Conservation (phyloP, 2,888 invertebrate genomes). For the Oithona nana region DNA sequence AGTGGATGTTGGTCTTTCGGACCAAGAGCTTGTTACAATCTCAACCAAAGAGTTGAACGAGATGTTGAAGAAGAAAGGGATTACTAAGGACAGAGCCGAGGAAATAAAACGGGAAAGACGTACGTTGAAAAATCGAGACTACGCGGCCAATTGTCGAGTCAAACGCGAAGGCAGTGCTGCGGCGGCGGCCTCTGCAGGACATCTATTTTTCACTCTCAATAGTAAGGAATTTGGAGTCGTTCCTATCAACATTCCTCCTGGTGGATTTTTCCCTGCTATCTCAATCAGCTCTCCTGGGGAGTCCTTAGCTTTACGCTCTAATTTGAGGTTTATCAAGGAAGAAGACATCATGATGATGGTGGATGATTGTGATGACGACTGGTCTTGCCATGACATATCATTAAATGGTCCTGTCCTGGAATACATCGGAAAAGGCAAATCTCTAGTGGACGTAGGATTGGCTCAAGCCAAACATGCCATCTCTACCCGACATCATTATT, state of each 20-base stretch:
- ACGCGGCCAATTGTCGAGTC: too few species aligned
- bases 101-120: not conserved
- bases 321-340: constrained; percentile 28
- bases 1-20: not conserved
- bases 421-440: constrained; percentile 34
- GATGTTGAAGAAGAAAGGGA: not conserved
- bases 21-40: not conserved
- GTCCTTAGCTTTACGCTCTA: constrained; percentile 26
- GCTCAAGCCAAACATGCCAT: constrained; percentile 34
- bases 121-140: not conserved
- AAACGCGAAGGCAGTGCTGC: too few species aligned
- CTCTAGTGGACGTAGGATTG: constrained; percentile 34
- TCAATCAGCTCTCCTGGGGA: constrained; percentile 31
- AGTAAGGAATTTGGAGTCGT: constrained; percentile 25
- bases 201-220: constrained; percentile 32
- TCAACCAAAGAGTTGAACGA: not conserved
- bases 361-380: constrained; percentile 33
- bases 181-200: too few species aligned
- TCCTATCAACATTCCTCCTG: constrained; percentile 20
- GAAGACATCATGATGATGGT: constrained; percentile 33
- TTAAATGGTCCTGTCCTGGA: constrained; percentile 32
- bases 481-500: constrained; percentile 34
- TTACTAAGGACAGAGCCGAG: not conserved
- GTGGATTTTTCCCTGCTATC: constrained; percentile 30
- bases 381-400: constrained; percentile 32